phyloP scores from a whole-genome alignment of 2,797 vertebrate genomes.

The Tenualosa ilisha region DNA sequence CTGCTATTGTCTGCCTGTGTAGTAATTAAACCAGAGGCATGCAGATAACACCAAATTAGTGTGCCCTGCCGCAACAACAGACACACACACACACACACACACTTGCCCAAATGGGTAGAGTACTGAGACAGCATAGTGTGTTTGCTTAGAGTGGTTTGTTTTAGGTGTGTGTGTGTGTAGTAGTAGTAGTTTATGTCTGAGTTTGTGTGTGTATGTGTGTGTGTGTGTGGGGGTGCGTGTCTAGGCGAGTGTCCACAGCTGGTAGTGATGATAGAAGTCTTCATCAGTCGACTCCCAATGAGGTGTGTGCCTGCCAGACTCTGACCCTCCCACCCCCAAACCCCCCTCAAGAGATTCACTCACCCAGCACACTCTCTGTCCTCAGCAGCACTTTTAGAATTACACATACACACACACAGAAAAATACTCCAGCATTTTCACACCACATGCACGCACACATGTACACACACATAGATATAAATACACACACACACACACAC shows the following conservation, averaged over 20 bases:
- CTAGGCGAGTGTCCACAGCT: background rate
- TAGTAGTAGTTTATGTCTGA: background rate
- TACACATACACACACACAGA: background rate
- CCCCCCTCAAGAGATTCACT: background rate
- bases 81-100: conserved; percentile 26
- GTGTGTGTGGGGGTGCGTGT: background rate
- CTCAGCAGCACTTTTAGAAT: background rate
- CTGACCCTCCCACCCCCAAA: background rate
- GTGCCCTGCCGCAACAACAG: background rate
- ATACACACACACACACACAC: background rate
- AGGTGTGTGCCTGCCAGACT: conserved; percentile 6
- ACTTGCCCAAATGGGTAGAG: background rate
- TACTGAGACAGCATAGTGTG: background rate
- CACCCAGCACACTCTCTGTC: background rate
- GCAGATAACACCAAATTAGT: conserved; percentile 11
- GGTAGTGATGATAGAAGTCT: conserved; percentile 18
- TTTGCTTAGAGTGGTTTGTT: background rate
- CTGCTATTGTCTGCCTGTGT: conserved; percentile 16
- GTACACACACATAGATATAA: background rate
- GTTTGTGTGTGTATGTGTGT: conserved; percentile 13
- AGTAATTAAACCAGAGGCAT: conserved; percentile 16
- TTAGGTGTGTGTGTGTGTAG: background rate
- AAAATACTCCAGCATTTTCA: too few relatives aligned
- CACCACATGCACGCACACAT: too few relatives aligned
- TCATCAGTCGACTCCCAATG: conserved; percentile 9